phyloP scores from a whole-genome alignment of 2,113 vertebrate genomes.

The Nyctibius bracteatus region DNA sequence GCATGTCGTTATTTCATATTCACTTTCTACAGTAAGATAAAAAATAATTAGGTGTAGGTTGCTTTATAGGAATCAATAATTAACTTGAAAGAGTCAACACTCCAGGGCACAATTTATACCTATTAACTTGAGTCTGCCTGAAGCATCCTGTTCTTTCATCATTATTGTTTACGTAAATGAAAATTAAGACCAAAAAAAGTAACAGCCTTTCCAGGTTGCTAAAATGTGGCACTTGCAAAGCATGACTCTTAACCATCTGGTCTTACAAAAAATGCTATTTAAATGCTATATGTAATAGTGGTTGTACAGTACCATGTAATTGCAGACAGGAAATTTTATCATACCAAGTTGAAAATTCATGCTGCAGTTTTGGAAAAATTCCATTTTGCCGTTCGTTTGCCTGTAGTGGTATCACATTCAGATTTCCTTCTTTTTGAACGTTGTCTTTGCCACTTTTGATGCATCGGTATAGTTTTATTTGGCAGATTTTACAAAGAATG shows the following conservation, averaged over 20 bases:
- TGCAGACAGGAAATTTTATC: background rate
- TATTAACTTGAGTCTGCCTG: background rate
- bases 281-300: background rate
- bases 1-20: background rate
- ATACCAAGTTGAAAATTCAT: background rate
- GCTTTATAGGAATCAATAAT: background rate
- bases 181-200: background rate
- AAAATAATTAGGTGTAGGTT: background rate
- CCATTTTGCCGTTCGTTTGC: background rate
- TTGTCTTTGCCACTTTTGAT: background rate
- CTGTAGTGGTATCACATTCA: background rate
- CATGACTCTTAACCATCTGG: background rate
- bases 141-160: background rate
- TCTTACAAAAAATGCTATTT: background rate
- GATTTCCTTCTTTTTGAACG: background rate
- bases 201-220: background rate
- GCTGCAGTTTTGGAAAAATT: background rate
- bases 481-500: background rate
- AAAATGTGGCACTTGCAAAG: background rate
- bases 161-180: constrained; percentile 17
- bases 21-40: background rate
- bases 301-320: background rate
- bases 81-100: background rate
- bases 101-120: background rate
- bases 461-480: background rate